Conservation (phyloP, 2,888 invertebrate species). For the Acronicta psi region DNA sequence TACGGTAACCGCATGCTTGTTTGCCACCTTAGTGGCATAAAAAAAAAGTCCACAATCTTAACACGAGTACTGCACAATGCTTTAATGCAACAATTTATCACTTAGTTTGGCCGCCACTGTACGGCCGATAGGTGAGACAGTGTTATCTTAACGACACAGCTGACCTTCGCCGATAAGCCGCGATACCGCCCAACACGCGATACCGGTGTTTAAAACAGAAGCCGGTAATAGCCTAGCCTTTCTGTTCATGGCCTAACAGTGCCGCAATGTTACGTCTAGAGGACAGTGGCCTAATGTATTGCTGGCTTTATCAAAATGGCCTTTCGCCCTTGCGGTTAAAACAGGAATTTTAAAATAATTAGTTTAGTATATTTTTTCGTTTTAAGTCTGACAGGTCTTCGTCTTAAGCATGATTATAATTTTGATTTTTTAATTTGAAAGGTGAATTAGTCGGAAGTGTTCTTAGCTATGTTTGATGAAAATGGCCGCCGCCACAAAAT, state of each 20-base stretch:
- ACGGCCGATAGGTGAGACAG: slow-evolving; percentile 45
- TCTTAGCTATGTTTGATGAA: too few relatives aligned
- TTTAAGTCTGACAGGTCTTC: neutral
- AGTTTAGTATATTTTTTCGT: neutral
- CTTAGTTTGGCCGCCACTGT: slow-evolving; percentile 36
- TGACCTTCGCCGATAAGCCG: slow-evolving; percentile 61
- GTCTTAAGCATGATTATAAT: neutral
- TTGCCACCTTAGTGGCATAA: too few relatives aligned
- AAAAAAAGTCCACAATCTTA: neutral
- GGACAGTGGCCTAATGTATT: slow-evolving; percentile 44
- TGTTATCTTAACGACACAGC: slow-evolving; percentile 55
- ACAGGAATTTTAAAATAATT: slow-evolving; percentile 31
- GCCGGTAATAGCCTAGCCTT: slow-evolving; percentile 27
- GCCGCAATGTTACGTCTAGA: slow-evolving; percentile 34
- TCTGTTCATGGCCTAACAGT: slow-evolving; percentile 34
- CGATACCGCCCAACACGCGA: slow-evolving; percentile 46
- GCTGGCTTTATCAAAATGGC: slow-evolving; percentile 29
- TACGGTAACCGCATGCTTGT: too few relatives aligned
- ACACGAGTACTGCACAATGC: slow-evolving; percentile 15
- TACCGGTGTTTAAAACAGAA: slow-evolving; percentile 21
- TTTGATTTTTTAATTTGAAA: too few relatives aligned
- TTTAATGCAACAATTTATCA: slow-evolving; percentile 21
- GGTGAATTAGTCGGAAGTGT: too few relatives aligned
- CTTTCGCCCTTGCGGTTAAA: slow-evolving; percentile 34
- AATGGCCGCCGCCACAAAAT: too few relatives aligned